Evolutionary conservation across 2,888 invertebrate genomes (phyloP).

Genomic region (Liodrosophila aerea): DNA sequence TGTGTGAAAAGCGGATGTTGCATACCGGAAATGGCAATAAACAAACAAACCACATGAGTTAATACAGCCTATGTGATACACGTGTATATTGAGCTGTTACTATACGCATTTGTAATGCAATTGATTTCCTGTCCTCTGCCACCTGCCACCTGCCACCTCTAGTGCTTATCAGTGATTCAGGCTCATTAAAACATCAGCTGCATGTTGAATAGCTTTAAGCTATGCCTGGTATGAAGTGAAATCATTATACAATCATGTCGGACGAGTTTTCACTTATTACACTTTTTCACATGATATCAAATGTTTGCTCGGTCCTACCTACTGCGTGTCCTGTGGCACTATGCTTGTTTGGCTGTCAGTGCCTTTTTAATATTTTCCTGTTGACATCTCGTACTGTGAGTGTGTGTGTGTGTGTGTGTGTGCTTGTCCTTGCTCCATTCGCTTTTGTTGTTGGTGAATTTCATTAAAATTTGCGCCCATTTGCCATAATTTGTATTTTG

Average conservation of each 20-base stretch:
- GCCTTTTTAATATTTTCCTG: conserved; percentile 64
- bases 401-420: conserved; percentile 23
- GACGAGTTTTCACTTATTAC: background rate
- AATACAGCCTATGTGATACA: conserved; percentile 56
- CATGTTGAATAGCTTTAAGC: no score
- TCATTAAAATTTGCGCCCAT: conserved; percentile 77
- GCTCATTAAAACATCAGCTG: no score
- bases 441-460: conserved; percentile 63
- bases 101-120: conserved; percentile 29
- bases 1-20: conserved; percentile 64
- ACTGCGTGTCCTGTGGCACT: conserved; percentile 14
- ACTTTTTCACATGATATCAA: no score
- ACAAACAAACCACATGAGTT: conserved; percentile 66
- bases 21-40: conserved; percentile 68
- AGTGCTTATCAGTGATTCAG: no score
- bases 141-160: no score
- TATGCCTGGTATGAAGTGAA: no score
- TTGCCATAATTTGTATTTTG: conserved; percentile 73
- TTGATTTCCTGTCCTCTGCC: conserved; percentile 15
- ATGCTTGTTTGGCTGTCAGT: conserved; percentile 45
- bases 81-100: conserved; percentile 30
- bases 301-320: no score
- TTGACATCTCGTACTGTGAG: conserved; percentile 57
- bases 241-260: background rate
- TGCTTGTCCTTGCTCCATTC: conserved; percentile 12